Evolutionary conservation across 2,888 invertebrate genomes (phyloP), one percentile per base, ranked within the genome.

Genomic region (Phrixothrix hirtus): DNA sequence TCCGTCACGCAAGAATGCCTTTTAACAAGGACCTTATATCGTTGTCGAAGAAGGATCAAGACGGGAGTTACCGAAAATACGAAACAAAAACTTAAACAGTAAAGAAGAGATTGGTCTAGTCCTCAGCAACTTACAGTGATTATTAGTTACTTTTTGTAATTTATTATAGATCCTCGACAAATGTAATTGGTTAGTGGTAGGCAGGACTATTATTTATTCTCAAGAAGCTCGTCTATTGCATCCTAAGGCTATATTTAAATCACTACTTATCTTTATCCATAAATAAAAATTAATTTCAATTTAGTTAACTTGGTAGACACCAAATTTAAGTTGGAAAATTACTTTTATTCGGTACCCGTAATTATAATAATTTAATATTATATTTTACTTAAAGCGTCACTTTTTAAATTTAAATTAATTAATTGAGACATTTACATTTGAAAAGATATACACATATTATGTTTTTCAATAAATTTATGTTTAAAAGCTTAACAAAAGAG

Each of bases 151-250:
- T 43, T 44, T 37, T 29, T 26, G 29, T 32, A 29, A 36, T 37
- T 37, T 44, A 50, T 50, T 50, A 38, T 44, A 29, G 11, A 35
- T 41, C 45, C 34, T 44, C 37, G 10, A 50, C 32, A 32, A 44
- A 39, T 44, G 26, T 50, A 50, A 50, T 50, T 50, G 50, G 50
- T 36, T 36, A 25, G 31, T 27, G 42, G 43, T 50, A 31, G 42
- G 36, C 21, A 30, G 34, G 29, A 29, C 6, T 13, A 13, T 39
- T 45, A 37, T 42, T 42, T 42, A 42, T 45, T 36, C 17, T 36
- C 21, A 39, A 31, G 39, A 39, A 39, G 46, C 46, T 16, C 16
- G 34, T 39, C 27, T 13, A 25, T 47, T 39, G 38, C 39, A 39
- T 32, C 34, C 39, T 27, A 32, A 27, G 45, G 45, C 37, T 12